Percentiles rank a stretch among this genome's conserved stretches.
Evolutionary conservation across 2,113 vertebrate species (phyloP).

Genomic region (Eonycteris spelaea): DNA sequence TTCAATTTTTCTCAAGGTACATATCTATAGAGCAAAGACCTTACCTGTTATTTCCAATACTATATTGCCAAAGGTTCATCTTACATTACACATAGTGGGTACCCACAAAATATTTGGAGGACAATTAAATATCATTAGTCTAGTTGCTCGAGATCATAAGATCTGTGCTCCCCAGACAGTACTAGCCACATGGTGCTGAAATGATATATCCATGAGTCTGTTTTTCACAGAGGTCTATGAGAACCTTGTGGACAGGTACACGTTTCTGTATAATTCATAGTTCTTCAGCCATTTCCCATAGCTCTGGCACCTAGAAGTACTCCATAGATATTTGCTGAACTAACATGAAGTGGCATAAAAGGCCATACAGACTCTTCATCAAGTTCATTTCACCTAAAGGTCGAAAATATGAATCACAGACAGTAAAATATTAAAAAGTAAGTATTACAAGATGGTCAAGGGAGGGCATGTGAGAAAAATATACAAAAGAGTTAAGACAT

Average conservation of each 20-base stretch:
- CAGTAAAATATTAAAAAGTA: slow-evolving; percentile 12
- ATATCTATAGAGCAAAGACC: not conserved
- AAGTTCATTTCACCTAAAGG: not conserved
- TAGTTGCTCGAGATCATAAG: not conserved
- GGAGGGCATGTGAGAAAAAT: not conserved
- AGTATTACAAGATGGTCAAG: not conserved
- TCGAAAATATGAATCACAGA: not conserved
- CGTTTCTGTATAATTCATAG: slow-evolving; percentile 1
- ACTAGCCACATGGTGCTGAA: not conserved
- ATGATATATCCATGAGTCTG: not conserved
- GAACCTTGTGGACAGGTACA: not conserved
- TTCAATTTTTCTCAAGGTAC: not conserved
- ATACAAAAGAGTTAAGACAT: not conserved
- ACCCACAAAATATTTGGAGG: not conserved
- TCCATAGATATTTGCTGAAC: not conserved
- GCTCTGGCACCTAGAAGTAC: not conserved
- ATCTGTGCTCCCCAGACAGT: not conserved
- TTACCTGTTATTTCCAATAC: not conserved
- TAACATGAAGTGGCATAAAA: not conserved
- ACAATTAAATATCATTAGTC: not conserved
- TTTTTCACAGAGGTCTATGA: not conserved
- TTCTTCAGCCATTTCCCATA: not conserved
- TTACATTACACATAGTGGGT: not conserved
- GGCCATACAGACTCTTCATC: not conserved
- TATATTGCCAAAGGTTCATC: not conserved